Conservation (phyloP, 1,140 invertebrate genomes). For the Saxidomus purpurata region DNA sequence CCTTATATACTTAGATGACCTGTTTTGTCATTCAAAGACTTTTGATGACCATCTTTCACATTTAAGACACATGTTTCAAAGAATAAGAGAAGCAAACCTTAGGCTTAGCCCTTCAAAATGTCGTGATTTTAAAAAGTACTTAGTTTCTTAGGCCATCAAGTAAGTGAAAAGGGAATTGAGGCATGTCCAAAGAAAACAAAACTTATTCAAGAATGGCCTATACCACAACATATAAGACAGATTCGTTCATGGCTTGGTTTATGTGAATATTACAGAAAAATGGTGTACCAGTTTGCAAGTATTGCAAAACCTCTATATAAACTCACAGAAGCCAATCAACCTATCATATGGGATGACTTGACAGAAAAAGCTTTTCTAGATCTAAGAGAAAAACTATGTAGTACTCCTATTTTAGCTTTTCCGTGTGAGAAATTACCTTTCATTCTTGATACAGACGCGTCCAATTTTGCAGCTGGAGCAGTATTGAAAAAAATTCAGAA, state of each 20-base stretch:
- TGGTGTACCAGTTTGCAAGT: background rate
- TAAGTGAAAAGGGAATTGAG: slow-evolving; percentile 28
- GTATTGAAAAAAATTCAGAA: slow-evolving; percentile 14
- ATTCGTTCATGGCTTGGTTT: slow-evolving; percentile 20
- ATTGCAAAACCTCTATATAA: slow-evolving; percentile 13
- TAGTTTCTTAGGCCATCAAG: slow-evolving; percentile 32
- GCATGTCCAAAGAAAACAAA: slow-evolving; percentile 10
- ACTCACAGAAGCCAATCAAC: background rate
- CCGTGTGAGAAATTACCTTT: background rate
- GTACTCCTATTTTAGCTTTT: slow-evolving; percentile 6
- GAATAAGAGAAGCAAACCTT: slow-evolving; percentile 4
- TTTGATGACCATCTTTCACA: background rate
- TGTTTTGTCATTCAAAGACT: background rate
- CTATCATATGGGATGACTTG: slow-evolving; percentile 19
- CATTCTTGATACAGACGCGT: background rate
- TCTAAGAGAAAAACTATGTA: background rate
- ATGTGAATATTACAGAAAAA: slow-evolving; percentile 35
- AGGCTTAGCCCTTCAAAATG: slow-evolving; percentile 53
- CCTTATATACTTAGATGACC: slow-evolving; percentile 52
- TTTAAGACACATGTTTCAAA: background rate
- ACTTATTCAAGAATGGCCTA: slow-evolving; percentile 5
- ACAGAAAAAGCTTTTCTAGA: slow-evolving; percentile 12
- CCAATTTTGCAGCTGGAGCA: background rate
- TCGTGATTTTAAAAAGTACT: slow-evolving; percentile 16
- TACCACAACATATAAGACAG: slow-evolving; percentile 23